These are phyloP conservation scores for Pedionomus torquatus DNA, from an alignment of 2,113 vertebrate genomes.

Conservation along the genomic window DNA sequence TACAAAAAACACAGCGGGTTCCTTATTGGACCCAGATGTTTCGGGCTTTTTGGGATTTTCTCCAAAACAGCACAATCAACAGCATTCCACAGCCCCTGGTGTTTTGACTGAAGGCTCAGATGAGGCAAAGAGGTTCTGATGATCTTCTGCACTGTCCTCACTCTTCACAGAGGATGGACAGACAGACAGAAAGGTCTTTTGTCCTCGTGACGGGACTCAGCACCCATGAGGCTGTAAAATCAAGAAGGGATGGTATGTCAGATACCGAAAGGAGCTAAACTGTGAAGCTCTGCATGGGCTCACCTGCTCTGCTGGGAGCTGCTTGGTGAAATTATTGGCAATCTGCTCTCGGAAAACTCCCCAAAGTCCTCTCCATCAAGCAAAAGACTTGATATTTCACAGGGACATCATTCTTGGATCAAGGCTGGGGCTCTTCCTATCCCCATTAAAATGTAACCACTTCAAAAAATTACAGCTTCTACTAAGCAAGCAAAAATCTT, in stretches of 20 bases:
- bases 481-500: not conserved
- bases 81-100: fast-evolving
- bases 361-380: not conserved
- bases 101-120: not conserved
- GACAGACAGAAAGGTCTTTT: not conserved
- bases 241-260: not conserved
- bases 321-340: not conserved
- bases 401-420: not conserved
- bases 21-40: not conserved
- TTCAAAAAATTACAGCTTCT: not conserved
- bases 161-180: fast-evolving
- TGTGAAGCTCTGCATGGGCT: not conserved
- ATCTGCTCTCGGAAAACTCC: not conserved
- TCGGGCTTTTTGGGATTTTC: not conserved
- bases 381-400: not conserved
- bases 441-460: not conserved
- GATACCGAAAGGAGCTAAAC: not conserved
- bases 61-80: not conserved
- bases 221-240: not conserved
- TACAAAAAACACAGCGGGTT: not conserved
- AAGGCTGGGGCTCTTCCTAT: not conserved
- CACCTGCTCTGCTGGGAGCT: not conserved
- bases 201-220: not conserved
- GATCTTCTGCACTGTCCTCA: fast-evolving
- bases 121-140: not conserved